phyloP scores from a whole-genome alignment of 2,888 invertebrate genomes.

The Podotricha telesiphe region DNA sequence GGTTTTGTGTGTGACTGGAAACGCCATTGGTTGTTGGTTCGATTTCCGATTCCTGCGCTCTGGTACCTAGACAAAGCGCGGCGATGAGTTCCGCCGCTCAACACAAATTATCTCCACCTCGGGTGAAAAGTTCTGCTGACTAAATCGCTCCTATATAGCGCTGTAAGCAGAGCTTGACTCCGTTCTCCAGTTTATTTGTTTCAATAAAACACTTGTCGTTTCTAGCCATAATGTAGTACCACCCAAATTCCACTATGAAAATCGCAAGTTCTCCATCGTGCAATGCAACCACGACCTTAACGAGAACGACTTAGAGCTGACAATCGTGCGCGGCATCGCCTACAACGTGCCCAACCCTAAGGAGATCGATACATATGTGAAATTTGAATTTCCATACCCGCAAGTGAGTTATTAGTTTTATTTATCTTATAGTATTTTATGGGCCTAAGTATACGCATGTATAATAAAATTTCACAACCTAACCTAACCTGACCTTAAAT shows the following conservation, averaged over 20 bases:
- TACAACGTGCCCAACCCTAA: slow-evolving; percentile 92
- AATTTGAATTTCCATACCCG: slow-evolving; percentile 96
- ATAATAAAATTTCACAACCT: no score
- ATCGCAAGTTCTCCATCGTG: slow-evolving; percentile 93
- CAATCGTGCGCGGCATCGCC: slow-evolving; percentile 93
- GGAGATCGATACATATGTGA: slow-evolving; percentile 96
- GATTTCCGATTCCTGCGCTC: no score
- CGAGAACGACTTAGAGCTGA: slow-evolving; percentile 95
- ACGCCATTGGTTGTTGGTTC: no score
- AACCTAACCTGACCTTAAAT: no score
- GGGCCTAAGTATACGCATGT: no score
- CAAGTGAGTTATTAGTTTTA: slow-evolving; percentile 80
- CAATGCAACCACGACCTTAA: slow-evolving; percentile 97
- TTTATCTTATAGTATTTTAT: not conserved
- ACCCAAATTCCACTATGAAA: slow-evolving; percentile 97
- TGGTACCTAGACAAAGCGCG: no score
- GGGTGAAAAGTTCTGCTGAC: no score
- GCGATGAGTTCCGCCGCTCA: no score
- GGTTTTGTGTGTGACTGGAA: no score
- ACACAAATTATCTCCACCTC: no score
- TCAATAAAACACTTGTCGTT: not conserved
- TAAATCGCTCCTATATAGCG: no score
- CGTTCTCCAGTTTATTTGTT: not conserved
- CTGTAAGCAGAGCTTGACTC: no score
- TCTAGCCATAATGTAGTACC: slow-evolving; percentile 76